Evolutionary conservation across 2,113 vertebrate species (phyloP).

Genomic region (Naja naja): DNA sequence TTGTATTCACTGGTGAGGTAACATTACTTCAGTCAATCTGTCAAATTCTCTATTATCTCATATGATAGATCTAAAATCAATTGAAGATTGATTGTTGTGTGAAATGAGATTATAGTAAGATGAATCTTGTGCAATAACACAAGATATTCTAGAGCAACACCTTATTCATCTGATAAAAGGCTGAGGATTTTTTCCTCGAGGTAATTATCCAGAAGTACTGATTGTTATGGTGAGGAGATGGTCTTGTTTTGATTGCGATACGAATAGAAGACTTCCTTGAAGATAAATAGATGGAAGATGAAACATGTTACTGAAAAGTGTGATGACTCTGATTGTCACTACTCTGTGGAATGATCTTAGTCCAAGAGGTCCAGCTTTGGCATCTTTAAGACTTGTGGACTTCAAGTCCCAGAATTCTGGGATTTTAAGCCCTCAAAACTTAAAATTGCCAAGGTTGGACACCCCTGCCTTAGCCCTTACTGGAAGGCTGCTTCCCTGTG

Average conservation of each 20-base stretch:
- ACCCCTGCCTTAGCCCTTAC: not conserved
- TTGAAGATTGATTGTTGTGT: conserved; percentile 1
- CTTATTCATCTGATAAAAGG: not conserved
- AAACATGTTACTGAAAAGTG: not conserved
- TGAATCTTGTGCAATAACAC: conserved; percentile 37
- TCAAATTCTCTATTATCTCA: not conserved
- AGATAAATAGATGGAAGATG: not conserved
- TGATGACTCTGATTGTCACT: not conserved
- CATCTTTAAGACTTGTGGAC: not conserved
- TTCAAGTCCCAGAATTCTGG: not conserved
- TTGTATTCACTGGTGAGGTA: not conserved
- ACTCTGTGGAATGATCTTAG: not conserved
- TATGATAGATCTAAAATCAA: not conserved
- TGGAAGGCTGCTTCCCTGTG: not conserved
- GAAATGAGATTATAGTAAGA: conserved; percentile 28
- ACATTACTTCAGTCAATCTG: not conserved
- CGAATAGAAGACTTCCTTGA: not conserved
- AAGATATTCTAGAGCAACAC: conserved; percentile 46
- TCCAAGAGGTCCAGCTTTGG: not conserved
- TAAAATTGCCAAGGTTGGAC: not conserved
- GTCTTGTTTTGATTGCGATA: not conserved
- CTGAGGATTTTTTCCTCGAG: not conserved
- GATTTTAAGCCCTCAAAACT: not conserved
- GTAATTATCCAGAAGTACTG: not conserved
- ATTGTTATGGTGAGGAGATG: not conserved